Evolutionary conservation across 2,888 invertebrate species (phyloP).

Genomic region (Arctia plantaginis): DNA sequence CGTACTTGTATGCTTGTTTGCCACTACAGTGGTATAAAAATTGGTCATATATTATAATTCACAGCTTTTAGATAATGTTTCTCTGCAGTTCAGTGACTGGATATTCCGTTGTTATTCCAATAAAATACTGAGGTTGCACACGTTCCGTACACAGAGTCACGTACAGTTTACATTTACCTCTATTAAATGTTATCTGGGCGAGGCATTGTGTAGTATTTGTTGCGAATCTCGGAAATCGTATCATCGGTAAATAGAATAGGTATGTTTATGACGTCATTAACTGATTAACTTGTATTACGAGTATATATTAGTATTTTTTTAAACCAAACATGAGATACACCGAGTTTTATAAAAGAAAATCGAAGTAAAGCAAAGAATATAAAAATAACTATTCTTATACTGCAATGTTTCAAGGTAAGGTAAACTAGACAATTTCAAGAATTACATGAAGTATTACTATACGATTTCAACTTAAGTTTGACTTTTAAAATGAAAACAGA

Average conservation of each 20-base stretch:
- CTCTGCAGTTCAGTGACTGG: neutral
- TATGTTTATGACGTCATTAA: conserved; percentile 1
- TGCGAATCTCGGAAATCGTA: neutral
- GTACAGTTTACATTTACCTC: conserved; percentile 14
- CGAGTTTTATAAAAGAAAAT: neutral
- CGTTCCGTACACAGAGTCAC: conserved; percentile 8
- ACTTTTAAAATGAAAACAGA: no score
- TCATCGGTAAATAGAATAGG: neutral
- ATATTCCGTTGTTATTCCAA: neutral
- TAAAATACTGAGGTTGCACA: neutral
- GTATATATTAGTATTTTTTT: no score
- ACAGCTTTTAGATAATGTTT: no score
- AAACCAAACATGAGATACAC: neutral
- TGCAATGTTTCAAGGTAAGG: neutral
- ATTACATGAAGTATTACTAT: neutral
- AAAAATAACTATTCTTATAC: neutral
- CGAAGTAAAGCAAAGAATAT: neutral
- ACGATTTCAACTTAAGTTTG: neutral
- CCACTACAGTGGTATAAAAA: no score
- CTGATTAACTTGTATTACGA: neutral
- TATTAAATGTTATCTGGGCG: conserved; percentile 12
- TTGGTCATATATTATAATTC: no score
- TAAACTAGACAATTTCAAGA: neutral
- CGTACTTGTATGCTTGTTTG: no score
- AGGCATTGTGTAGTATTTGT: neutral